phyloP scores from a whole-genome alignment of 1,140 invertebrate genomes.

The Oscheius sp. region DNA sequence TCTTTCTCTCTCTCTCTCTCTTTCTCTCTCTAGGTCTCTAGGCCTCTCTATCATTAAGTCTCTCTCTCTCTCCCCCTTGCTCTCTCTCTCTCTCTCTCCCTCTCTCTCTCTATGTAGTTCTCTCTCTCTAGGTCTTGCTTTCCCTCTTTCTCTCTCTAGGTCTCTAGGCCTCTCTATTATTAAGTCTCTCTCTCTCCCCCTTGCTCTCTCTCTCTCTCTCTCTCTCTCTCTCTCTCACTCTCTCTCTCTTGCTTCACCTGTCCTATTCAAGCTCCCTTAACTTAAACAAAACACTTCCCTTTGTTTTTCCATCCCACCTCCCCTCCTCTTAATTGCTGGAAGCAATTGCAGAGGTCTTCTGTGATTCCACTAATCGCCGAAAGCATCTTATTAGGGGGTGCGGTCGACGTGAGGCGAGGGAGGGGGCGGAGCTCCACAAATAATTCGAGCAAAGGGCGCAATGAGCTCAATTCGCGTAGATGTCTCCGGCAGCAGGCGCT shows the following conservation, averaged over 20 bases:
- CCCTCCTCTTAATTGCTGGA: neutral
- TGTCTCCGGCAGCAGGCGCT: neutral
- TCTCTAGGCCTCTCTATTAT: neutral
- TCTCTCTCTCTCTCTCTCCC: too few relatives aligned
- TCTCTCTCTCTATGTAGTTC: too few relatives aligned
- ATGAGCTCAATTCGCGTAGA: slow-evolving; percentile 9
- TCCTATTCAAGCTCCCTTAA: neutral
- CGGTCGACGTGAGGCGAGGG: neutral
- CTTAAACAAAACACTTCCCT: neutral
- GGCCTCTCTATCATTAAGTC: too few relatives aligned
- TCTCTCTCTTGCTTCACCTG: neutral
- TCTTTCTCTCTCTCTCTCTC: too few relatives aligned
- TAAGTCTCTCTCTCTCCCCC: neutral
- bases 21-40: too few relatives aligned
- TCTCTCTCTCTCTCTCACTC: neutral
- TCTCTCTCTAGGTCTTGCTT: neutral
- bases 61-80: too few relatives aligned
- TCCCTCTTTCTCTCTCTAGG: neutral
- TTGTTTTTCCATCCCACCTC: neutral
- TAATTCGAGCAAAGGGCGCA: slow-evolving; percentile 9
- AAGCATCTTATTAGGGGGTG: neutral
- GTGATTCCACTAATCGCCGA: too few relatives aligned
- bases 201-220: neutral
- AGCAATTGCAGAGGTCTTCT: too few relatives aligned
- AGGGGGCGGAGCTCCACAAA: neutral